Evolutionary conservation across 1,140 invertebrate species (phyloP).

Genomic region (Hylyphantes graminicola): DNA sequence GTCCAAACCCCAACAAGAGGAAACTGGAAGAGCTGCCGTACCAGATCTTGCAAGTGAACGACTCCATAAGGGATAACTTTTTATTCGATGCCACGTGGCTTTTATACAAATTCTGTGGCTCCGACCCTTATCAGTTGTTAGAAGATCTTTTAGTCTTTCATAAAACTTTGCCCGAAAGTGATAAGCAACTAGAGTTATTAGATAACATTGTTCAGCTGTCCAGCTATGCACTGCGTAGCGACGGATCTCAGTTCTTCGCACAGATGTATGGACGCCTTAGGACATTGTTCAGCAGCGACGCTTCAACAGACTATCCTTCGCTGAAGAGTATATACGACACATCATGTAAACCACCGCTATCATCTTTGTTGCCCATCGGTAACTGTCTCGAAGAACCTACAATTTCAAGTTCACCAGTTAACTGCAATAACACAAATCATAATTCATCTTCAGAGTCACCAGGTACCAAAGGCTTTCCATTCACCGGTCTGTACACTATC

Average conservation of each 20-base stretch:
- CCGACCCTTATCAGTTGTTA: constrained; percentile 73
- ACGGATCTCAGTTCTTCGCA: constrained; percentile 81
- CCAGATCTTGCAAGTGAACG: constrained; percentile 71
- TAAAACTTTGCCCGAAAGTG: constrained; percentile 62
- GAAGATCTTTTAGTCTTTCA: constrained; percentile 74
- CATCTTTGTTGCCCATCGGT: constrained; percentile 58
- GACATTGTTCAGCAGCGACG: constrained; percentile 66
- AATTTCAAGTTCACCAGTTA: not conserved
- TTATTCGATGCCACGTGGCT: constrained; percentile 79
- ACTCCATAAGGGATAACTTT: constrained; percentile 64
- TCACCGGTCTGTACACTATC: constrained; percentile 57
- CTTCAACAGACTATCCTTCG: constrained; percentile 66
- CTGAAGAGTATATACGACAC: constrained; percentile 66
- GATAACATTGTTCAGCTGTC: constrained; percentile 76
- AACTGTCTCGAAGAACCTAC: constrained; percentile 58
- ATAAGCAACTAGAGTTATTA: constrained; percentile 72
- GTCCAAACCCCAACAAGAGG: constrained; percentile 78
- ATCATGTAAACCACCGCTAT: constrained; percentile 55
- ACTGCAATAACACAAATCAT: constrained; percentile 40
- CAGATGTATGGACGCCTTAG: constrained; percentile 73
- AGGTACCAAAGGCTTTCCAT: constrained; percentile 35
- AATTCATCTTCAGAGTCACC: constrained; percentile 22
- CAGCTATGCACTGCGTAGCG: constrained; percentile 77
- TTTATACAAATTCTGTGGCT: constrained; percentile 78
- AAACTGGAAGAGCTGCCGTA: constrained; percentile 85